Conservation (phyloP, 1,140 invertebrate genomes). For the Drosophila miranda region DNA sequence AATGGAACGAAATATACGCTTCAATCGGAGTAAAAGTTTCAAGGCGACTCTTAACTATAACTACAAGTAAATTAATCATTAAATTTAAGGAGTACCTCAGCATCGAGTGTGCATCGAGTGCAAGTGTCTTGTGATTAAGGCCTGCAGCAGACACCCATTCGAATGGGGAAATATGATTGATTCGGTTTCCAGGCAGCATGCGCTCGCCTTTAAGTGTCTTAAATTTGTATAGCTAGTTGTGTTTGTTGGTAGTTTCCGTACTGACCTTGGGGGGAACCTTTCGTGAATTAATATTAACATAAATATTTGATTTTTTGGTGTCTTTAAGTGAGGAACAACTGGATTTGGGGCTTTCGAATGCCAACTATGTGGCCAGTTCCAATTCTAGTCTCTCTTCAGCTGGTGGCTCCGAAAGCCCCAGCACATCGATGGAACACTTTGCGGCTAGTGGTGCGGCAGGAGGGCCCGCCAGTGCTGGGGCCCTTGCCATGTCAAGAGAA, state of each 20-base stretch:
- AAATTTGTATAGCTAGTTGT: no score
- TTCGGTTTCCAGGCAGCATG: no score
- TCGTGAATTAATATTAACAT: no score
- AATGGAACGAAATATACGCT: conserved; percentile 75
- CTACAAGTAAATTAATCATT: conserved; percentile 57
- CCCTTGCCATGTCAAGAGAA: conserved; percentile 41
- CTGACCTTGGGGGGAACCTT: no score
- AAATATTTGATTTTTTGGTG: no score
- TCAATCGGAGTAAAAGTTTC: conserved; percentile 76
- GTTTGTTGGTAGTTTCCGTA: no score
- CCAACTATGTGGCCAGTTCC: conserved; percentile 78
- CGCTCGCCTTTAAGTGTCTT: no score
- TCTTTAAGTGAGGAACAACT: conserved; percentile 72
- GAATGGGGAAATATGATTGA: no score
- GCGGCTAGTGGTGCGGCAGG: conserved; percentile 66
- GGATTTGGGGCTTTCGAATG: conserved; percentile 74
- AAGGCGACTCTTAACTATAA: conserved; percentile 65
- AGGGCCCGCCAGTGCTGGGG: conserved; percentile 33
- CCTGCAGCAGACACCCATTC: no score
- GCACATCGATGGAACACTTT: conserved; percentile 84
- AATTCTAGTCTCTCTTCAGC: conserved; percentile 83
- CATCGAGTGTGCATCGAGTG: no score
- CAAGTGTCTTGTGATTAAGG: no score
- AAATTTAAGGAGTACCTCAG: no score
- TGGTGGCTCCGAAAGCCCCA: conserved; percentile 84